These are phyloP conservation scores for Drosophila peninsularis DNA, from an alignment of 2,888 invertebrate genomes.

Conservation along the genomic window DNA sequence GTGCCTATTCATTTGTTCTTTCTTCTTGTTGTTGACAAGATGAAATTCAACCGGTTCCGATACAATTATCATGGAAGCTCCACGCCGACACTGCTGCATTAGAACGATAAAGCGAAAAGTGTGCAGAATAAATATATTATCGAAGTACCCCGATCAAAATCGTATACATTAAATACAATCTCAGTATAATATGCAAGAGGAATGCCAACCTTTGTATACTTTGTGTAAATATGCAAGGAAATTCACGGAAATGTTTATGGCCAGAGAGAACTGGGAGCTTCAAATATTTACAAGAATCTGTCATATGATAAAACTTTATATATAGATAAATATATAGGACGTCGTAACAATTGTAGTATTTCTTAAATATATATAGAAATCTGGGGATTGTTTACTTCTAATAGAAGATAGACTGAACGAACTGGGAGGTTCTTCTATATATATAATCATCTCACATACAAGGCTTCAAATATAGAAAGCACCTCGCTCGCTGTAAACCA, in stretches of 20 bases:
- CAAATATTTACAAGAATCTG: too few species aligned
- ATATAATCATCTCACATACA: background rate
- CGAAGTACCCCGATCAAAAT: background rate
- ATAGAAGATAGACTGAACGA: background rate
- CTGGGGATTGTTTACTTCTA: background rate
- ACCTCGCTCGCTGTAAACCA: background rate
- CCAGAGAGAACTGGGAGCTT: too few species aligned
- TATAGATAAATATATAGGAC: too few species aligned
- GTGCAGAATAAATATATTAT: background rate
- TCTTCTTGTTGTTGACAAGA: background rate
- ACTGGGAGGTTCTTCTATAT: background rate
- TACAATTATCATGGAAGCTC: background rate
- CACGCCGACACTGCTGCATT: background rate
- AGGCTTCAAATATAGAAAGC: background rate
- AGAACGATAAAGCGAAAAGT: background rate
- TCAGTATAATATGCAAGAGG: background rate
- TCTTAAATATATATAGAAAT: background rate
- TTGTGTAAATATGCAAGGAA: background rate
- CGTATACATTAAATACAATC: background rate
- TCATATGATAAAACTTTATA: too few species aligned
- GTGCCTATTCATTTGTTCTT: background rate
- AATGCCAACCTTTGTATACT: background rate
- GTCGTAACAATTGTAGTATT: too few species aligned
- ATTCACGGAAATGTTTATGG: background rate
- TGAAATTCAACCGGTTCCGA: conserved; percentile 4